Base-by-base conservation (phyloP, 2,888 invertebrate species). In the Lobophora halterata region DNA sequence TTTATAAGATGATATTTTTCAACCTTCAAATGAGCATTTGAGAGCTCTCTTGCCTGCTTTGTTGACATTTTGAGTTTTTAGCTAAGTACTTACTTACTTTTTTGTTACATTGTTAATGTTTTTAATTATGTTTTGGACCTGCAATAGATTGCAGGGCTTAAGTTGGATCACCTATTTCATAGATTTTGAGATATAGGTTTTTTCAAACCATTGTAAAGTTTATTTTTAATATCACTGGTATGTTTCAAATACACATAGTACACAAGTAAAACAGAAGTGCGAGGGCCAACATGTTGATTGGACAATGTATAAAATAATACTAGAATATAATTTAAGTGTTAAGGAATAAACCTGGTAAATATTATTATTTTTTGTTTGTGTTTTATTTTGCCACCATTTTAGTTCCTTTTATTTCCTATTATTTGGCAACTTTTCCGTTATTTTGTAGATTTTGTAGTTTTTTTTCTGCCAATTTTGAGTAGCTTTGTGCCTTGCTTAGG, bases 281-380 rank as follows among this genome's bases (percentile, higher is more conserved):
- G 67, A 75, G 77, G 55, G 70, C 62, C 68, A 71, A 60, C 70
- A 69, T 71, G 76, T 80, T 72, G 60, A 72, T 74, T 79, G 75
- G 83, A 81, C 75, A 74, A 73, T 85, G 85, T 87, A 82, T 81
- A 83, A 83, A 82, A 81, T 82, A 83, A 79, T 76, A 67, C 67
- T 86, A 86, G 85, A 72, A 76, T 74, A 52, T 81, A 83, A 80
- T 77, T 65, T 85, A 72, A 82, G 70, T 79, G 75, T 79, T 87
- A 86, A 83, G 86, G 71, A 86, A 83, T 87, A 85, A 86, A 87
- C 75, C 78, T 83, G 83, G 83, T 82, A 79, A 79, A 81, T 81
- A 82, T 81, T 79, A 72, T 77, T 74, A 67, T 79, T 77, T 80
- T 79, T 79, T 58, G 62, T 75, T 79, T 77, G 70, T 34, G 69